Conservation (phyloP, 1,140 invertebrate genomes). For the Argopecten irradians region DNA sequence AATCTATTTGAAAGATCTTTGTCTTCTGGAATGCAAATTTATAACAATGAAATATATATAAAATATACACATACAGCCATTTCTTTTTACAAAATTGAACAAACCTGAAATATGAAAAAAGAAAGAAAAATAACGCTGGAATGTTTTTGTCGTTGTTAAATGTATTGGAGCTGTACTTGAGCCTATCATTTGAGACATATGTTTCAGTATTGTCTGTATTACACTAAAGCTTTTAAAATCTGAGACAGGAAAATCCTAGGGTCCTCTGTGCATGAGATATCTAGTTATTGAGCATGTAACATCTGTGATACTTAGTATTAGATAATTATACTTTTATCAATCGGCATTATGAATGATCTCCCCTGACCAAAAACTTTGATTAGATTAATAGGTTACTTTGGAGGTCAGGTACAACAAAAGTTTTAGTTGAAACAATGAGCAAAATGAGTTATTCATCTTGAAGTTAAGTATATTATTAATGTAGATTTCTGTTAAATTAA, state of each 20-base stretch:
- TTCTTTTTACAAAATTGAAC: neutral
- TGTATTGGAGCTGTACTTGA: neutral
- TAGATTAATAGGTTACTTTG: too few relatives aligned
- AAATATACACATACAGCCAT: neutral
- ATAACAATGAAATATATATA: neutral
- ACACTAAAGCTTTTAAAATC: neutral
- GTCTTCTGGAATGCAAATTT: neutral
- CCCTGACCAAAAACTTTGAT: too few relatives aligned
- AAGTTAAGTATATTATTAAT: too few relatives aligned
- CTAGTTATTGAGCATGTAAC: too few relatives aligned
- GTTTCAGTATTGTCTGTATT: neutral
- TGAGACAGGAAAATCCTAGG: neutral
- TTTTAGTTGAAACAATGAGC: too few relatives aligned
- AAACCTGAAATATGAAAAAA: neutral
- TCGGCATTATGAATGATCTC: too few relatives aligned
- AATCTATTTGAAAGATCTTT: neutral
- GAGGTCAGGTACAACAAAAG: too few relatives aligned
- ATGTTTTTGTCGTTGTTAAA: neutral
- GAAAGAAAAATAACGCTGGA: neutral
- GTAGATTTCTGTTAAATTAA: too few relatives aligned
- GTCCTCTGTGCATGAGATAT: neutral
- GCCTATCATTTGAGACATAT: slow-evolving; percentile 13
- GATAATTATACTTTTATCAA: too few relatives aligned
- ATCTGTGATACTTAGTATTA: neutral
- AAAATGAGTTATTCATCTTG: too few relatives aligned